Base-by-base conservation (phyloP, 1,140 invertebrate genomes). In the Megalonaias nervosa region DNA sequence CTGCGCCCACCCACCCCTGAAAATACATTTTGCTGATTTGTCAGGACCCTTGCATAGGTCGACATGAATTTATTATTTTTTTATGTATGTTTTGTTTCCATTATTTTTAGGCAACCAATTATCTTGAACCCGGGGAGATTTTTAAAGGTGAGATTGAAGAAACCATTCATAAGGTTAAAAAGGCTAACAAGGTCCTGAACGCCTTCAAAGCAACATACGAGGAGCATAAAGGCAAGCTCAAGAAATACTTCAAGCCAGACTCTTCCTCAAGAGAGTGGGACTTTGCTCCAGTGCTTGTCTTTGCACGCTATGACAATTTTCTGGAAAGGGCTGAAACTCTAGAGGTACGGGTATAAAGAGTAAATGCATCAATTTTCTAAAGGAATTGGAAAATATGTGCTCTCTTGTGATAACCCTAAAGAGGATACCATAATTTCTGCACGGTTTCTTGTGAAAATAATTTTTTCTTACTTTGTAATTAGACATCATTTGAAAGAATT, bases 231-330 rank as follows among this genome's bases (percentile, higher is more conserved):
- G 92, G 93, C 59, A 94, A 94, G 83, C 86, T 97, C 55, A 89
- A 90, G 0, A 92, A 89, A 2, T 94, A 93, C 84, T 95, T 94
- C 83, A 91, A 94, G 87, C 93, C 93, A 58, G 84, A 76, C 17
- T 86, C 92, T 71, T 87, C 93, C 70, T 92, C 93, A 9, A 91
- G 93, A 60, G 91, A 93, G 0, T 98, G 97, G 97, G 95, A 95
- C 67, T 98, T 98, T 91, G 94, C 97, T 89, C 93, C 95, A 9
- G 94, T 94, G 82, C 93, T 95, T 21, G 94, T 98, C 68, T 98
- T 98, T 90, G 93, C 93, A 79, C 92, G 96, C 82, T 94, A 95
- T 87, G 94, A 97, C 86, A 93, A 94, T 64, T 98, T 98, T 89
- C 86, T 96, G 2, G 94, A 95, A 64, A 92, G 97, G 77, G 88